These are phyloP conservation scores for Aspidiotus destructor DNA, from an alignment of 2,888 invertebrate genomes.

Conservation along the genomic window DNA sequence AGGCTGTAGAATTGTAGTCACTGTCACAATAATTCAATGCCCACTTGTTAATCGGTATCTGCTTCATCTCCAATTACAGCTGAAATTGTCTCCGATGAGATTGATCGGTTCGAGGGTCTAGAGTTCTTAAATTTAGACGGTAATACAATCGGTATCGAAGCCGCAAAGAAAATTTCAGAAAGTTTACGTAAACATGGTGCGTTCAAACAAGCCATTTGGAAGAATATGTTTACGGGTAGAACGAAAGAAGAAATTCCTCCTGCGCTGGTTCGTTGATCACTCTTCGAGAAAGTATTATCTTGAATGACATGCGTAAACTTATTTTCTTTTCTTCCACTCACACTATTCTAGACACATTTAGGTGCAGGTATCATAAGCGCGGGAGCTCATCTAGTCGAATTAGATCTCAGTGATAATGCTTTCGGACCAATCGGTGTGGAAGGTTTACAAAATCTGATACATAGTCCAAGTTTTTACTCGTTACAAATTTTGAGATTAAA, in stretches of 20 bases:
- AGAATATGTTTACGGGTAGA: conserved; percentile 93
- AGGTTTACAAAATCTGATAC: conserved; percentile 71
- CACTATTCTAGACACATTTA: conserved; percentile 50
- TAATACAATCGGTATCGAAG: conserved; percentile 84
- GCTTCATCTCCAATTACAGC: conserved; percentile 46
- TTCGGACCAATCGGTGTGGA: conserved; percentile 91
- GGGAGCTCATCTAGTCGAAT: conserved; percentile 64
- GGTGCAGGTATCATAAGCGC: conserved; percentile 73
- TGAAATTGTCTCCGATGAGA: conserved; percentile 62
- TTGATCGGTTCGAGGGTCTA: conserved; percentile 58
- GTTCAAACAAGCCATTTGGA: conserved; percentile 74
- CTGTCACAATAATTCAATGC: conserved; percentile 19
- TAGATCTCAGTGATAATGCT: conserved; percentile 95
- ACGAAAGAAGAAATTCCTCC: conserved; percentile 90
- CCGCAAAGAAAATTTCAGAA: conserved; percentile 73
- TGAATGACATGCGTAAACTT: too few species aligned
- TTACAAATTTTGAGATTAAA: conserved; percentile 75
- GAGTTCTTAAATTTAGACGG: conserved; percentile 75
- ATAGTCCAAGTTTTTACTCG: conserved; percentile 73
- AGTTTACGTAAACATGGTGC: conserved; percentile 68
- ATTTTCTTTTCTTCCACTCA: background rate
- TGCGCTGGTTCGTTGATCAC: conserved; percentile 52
- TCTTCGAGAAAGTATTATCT: too few species aligned
- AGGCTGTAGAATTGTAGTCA: conserved; percentile 46
- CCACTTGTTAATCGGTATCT: conserved; percentile 3